Conservation (phyloP, 2,797 vertebrate genomes). For the Tapera naevia region DNA sequence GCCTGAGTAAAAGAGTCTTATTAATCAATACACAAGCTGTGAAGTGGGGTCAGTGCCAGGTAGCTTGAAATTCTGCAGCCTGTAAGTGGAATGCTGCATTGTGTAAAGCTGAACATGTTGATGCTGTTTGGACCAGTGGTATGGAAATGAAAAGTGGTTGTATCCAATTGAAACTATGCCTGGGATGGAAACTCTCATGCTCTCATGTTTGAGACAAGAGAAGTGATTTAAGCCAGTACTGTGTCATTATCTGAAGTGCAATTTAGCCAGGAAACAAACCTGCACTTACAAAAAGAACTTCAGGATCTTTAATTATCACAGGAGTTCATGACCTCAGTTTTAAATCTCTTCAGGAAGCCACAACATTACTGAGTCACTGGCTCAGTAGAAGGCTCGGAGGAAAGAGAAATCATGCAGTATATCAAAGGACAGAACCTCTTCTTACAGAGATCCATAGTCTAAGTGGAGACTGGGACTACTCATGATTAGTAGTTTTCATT, state of each 20-base stretch:
- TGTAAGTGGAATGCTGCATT: background rate
- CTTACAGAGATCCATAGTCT: background rate
- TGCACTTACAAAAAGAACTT: background rate
- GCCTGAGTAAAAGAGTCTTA: background rate
- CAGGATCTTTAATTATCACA: slow-evolving; percentile 48
- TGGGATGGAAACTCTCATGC: background rate
- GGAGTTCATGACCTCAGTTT: background rate
- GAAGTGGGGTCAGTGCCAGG: background rate
- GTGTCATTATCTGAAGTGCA: background rate
- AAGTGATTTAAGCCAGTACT: background rate
- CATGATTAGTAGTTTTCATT: background rate
- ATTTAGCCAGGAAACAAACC: slow-evolving; percentile 21
- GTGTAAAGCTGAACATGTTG: background rate
- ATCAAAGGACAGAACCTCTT: background rate
- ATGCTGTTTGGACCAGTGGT: background rate
- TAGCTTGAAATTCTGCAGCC: background rate
- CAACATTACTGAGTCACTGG: background rate
- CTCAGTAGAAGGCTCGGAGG: background rate
- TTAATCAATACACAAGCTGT: slow-evolving; percentile 22
- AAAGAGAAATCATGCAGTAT: background rate
- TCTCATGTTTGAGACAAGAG: background rate
- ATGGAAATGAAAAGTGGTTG: background rate
- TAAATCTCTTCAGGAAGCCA: slow-evolving; percentile 17
- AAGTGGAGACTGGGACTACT: background rate
- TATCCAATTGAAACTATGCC: background rate